Evolutionary conservation across 2,113 vertebrate species (phyloP), one percentile per base, ranked within the genome.

Genomic region (Zeus faber): DNA sequence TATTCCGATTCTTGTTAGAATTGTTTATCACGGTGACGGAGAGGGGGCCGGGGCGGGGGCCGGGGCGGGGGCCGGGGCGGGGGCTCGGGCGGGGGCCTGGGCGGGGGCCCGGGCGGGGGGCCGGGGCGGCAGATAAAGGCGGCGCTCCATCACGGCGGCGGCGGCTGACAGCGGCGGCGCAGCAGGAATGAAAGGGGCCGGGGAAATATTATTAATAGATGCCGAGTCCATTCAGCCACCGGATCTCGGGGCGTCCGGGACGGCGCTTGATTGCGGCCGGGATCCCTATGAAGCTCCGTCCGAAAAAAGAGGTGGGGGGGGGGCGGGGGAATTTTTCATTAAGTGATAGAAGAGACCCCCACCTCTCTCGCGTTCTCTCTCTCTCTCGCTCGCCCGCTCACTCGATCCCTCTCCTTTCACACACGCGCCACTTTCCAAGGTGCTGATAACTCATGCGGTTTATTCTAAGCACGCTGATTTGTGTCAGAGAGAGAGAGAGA

Each of bases 301-400:
- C 95, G 97, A 98, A 97, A 96, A 93, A 93, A 90, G 92, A 95
- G 94, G 93, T 95, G n/a, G n/a, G n/a, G n/a, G n/a, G n/a, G n/a
- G n/a, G n/a, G n/a, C n/a, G n/a, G n/a, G n/a, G n/a, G n/a, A n/a
- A 95, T 97, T 98, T 97, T 98, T 96, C 95, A 97, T 98, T 98
- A 97, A 96, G 94, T 94, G 95, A 97, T 97, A 98, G 95, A 97
- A 96, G 93, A 91, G n/a, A n/a, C 25, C 31, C 46, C 26, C 74
- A 67, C 43, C 62, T 72, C 76, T 76, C 57, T 67, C 53, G 67
- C 44, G 65, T 50, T 49, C 55, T 58, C 49, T 54, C 26, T 52
- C 51, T 60, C 49, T 41, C 3, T 1, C 8, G 23, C 11, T 41
- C 18, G 5, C 21, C 24, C 44, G 2, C 44, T 89, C 90, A 91